These are phyloP conservation scores for Larimichthys crocea DNA, from an alignment of 2,113 vertebrate genomes.

Conservation along the genomic window DNA sequence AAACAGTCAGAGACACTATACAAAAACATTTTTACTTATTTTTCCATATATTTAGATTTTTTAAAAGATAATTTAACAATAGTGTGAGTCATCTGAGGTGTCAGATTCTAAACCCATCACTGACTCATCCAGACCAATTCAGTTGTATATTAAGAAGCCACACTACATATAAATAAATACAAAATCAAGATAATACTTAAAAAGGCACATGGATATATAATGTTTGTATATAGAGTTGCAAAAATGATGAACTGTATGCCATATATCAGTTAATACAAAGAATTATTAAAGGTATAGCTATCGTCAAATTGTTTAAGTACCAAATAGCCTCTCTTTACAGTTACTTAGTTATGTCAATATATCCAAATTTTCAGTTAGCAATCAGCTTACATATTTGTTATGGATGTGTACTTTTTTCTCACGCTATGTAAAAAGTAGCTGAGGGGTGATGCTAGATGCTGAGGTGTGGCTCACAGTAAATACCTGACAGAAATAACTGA, in stretches of 20 bases:
- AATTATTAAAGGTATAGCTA: not conserved
- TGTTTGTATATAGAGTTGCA: too few species aligned
- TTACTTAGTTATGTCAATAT: not conserved
- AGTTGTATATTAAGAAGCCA: not conserved
- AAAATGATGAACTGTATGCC: not conserved
- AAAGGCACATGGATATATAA: not conserved
- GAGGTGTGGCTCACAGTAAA: not conserved
- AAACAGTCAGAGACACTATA: not conserved
- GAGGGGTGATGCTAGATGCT: not conserved
- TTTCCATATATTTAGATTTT: not conserved
- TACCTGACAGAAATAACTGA: not conserved
- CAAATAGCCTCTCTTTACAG: not conserved
- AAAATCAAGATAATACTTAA: not conserved
- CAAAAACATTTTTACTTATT: not conserved
- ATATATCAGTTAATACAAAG: not conserved
- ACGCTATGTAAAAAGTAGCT: not conserved
- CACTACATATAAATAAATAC: not conserved
- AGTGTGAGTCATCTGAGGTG: not conserved
- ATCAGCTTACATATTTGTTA: not conserved
- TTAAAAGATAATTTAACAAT: not conserved
- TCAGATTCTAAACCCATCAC: not conserved
- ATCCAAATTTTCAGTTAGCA: not conserved
- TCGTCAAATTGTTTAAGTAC: not conserved
- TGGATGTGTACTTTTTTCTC: not conserved
- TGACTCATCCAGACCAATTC: not conserved